Evolutionary conservation across 2,797 vertebrate species (phyloP).

Genomic region (Pseudomugil tenellus): DNA sequence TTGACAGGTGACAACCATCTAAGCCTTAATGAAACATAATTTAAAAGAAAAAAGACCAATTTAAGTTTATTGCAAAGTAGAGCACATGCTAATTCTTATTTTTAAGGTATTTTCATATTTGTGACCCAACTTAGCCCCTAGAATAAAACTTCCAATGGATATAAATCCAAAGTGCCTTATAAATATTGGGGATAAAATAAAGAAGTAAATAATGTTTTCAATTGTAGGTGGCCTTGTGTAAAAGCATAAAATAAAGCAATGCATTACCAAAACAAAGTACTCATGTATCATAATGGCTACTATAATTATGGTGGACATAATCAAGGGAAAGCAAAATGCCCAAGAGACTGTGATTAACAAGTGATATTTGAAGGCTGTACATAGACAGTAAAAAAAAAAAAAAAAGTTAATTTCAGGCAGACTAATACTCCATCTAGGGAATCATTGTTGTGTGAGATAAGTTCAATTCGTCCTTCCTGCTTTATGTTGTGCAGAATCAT

Average conservation of each 20-base stretch:
- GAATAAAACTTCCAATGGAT: neutral
- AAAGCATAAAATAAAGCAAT: constrained; percentile 18
- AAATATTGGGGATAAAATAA: neutral
- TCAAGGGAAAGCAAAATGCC: constrained; percentile 31
- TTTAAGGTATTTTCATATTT: neutral
- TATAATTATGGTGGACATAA: constrained; percentile 31
- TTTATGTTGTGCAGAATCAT: neutral
- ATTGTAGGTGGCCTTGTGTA: constrained; percentile 31
- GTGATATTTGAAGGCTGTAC: constrained; percentile 25
- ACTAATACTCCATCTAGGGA: neutral
- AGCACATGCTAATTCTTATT: neutral
- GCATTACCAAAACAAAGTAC: constrained; percentile 43
- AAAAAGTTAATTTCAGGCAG: too few relatives aligned
- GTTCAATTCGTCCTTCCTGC: neutral
- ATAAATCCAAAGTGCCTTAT: neutral
- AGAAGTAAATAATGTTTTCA: neutral
- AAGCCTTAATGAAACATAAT: neutral
- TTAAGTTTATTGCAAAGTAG: neutral
- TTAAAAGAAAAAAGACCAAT: neutral
- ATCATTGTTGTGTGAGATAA: too few relatives aligned
- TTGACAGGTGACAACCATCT: neutral
- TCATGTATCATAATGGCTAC: constrained; percentile 42
- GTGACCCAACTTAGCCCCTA: neutral
- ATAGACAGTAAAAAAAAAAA: constrained; percentile 6
- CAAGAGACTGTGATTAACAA: constrained; percentile 29